Evolutionary conservation across 2,888 invertebrate species (phyloP), one percentile per base, ranked within the genome.

Genomic region (Hemistola chrysoprasaria): DNA sequence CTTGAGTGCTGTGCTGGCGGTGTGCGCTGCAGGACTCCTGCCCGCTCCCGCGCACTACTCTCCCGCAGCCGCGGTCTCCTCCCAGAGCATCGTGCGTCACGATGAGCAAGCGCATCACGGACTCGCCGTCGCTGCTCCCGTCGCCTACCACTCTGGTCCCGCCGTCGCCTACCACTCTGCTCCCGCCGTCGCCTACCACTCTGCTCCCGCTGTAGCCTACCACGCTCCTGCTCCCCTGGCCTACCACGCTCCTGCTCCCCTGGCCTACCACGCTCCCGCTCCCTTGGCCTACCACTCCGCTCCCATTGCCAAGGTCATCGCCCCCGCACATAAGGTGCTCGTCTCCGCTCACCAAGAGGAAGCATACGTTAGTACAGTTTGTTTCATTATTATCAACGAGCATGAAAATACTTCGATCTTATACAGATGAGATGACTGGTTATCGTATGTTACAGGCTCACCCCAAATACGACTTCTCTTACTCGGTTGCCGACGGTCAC

Each of bases 401-500:
- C 21, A 30, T n/a, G n/a, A 11, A 10, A 11, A n/a, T 8, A 11
- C 1, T 4, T 10, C 7, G 8, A n/a, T 1, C 3, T 6, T 8
- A 2, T 10, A 22, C 20, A 20, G 9, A 23, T 22, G 2, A 36
- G 3, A 8, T 39, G 8, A 40, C 24, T 16, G 4, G 5, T 1
- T 30, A 1, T 3, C 0, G n/a, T 38, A 6, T 35, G 20, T 35
- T 7, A 10, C 40, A 45, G 44, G 44, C 40, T 32, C 44, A 45
- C n/a, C 44, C 44, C 22, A 40, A 50, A 25, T 50, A 50, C 42
- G 37, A 44, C 46, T 52, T 48, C 40, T 84, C 80, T 21, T 65
- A 65, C 39, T 56, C 62, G 11, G 90, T 89, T 22, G 79, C 86
- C 48, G 91, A 91, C 50, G 82, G 80, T 1, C 88, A 90, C 52